phyloP scores from a whole-genome alignment of 2,113 vertebrate genomes.

The Protomyctophum bolini region DNA sequence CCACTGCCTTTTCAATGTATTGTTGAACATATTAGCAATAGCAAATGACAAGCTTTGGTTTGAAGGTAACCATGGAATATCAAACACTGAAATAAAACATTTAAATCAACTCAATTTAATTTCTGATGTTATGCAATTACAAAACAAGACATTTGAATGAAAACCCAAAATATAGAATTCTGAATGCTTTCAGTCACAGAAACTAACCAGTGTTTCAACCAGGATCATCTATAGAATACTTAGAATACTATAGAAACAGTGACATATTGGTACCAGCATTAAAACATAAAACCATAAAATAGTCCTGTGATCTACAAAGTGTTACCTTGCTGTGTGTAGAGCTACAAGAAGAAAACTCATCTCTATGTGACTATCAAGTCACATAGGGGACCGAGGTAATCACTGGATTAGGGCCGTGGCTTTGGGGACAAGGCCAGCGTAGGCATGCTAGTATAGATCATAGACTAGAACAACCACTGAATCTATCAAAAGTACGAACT shows the following conservation, averaged over 20 bases:
- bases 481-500: too few species aligned
- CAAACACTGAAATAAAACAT: slow-evolving; percentile 61
- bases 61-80: slow-evolving; percentile 35
- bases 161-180: slow-evolving; percentile 36
- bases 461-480: too few species aligned
- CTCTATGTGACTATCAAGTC: too few species aligned
- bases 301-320: too few species aligned
- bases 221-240: background rate
- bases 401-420: too few species aligned
- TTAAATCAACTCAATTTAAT: slow-evolving; percentile 37
- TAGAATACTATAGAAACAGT: background rate
- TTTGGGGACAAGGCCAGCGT: too few species aligned
- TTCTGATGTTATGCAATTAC: slow-evolving; percentile 35
- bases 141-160: slow-evolving; percentile 1
- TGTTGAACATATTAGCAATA: slow-evolving; percentile 25
- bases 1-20: slow-evolving; percentile 26
- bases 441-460: too few species aligned
- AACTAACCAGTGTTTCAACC: slow-evolving; percentile 25
- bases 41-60: slow-evolving; percentile 1
- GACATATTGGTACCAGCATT: background rate
- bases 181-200: slow-evolving; percentile 33
- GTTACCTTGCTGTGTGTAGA: too few species aligned
- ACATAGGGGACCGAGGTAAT: too few species aligned
- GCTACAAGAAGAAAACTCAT: too few species aligned
- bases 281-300: background rate